A percentile compares a stretch with the other conserved stretches of the same genome.
phyloP scores from a whole-genome alignment of 2,113 vertebrate species.

The Sceloporus tristichus region DNA sequence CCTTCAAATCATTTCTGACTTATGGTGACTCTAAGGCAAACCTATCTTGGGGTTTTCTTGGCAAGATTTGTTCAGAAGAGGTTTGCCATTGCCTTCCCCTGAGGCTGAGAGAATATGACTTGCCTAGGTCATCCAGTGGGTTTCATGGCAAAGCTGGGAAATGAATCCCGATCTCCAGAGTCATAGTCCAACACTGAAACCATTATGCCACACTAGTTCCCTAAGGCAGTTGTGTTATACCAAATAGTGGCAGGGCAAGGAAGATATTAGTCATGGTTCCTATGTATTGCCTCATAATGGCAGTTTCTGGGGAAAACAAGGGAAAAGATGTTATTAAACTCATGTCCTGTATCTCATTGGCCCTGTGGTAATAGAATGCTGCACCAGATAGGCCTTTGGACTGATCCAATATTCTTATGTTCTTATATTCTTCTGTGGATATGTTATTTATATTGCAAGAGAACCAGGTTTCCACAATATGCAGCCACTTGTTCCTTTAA shows the following conservation, averaged over 20 bases:
- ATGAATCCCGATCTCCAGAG: too few relatives aligned
- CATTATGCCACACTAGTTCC: too few relatives aligned
- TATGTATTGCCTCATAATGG: background rate
- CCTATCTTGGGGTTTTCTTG: too few relatives aligned
- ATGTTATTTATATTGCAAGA: background rate
- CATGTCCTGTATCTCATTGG: background rate
- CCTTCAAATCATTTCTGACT: too few relatives aligned
- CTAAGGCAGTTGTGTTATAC: background rate
- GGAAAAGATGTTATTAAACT: background rate
- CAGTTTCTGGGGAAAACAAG: background rate
- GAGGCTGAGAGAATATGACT: too few relatives aligned
- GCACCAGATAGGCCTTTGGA: background rate
- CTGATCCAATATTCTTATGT: background rate
- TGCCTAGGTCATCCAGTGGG: too few relatives aligned
- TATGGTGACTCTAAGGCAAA: too few relatives aligned
- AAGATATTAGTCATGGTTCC: background rate
- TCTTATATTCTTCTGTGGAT: background rate
- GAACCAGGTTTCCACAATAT: background rate
- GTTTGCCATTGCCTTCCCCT: too few relatives aligned
- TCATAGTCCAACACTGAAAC: too few relatives aligned
- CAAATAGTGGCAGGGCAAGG: background rate
- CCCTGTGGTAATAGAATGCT: background rate
- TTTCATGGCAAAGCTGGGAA: too few relatives aligned
- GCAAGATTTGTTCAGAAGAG: too few relatives aligned
- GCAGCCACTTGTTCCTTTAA: background rate